Percentiles rank a stretch among this genome's conserved stretches.
Conservation (phyloP, 2,888 invertebrate species). For the Ophion ellenae region DNA sequence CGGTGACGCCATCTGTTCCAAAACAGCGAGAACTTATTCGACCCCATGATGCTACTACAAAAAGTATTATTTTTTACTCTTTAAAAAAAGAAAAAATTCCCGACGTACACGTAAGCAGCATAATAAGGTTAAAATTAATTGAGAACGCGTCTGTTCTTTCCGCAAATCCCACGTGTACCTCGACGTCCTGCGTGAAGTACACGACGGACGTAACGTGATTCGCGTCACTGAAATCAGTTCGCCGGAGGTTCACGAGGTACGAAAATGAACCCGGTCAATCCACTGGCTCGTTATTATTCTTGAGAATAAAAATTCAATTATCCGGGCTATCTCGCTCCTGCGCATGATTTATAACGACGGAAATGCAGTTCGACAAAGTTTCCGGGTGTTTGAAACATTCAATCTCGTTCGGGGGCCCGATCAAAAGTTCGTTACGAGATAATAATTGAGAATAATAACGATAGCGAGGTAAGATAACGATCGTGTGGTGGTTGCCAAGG, state of each 20-base stretch:
- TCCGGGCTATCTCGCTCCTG: not conserved
- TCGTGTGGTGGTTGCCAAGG: constrained; percentile 33
- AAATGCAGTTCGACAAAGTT: constrained; percentile 15
- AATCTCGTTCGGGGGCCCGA: constrained; percentile 8
- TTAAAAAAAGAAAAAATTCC: too few species aligned
- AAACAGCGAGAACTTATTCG: too few species aligned
- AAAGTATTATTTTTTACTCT: too few species aligned
- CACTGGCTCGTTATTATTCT: not conserved
- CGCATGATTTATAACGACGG: not conserved
- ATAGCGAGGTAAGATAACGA: constrained; percentile 36
- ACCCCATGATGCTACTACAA: too few species aligned
- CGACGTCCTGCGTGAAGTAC: not conserved
- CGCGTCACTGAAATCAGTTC: not conserved
- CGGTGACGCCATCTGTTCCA: too few species aligned
- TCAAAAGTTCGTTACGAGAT: constrained; percentile 33
- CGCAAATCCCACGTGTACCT: not conserved
- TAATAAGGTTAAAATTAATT: not conserved
- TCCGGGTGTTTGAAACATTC: constrained; percentile 9
- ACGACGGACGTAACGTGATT: not conserved
- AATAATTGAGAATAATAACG: constrained; percentile 47
- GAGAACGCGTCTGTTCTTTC: not conserved
- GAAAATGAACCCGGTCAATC: not conserved
- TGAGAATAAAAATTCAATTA: not conserved
- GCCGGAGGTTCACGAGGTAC: not conserved
- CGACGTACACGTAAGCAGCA: too few species aligned